These are phyloP conservation scores for Apteryx mantelli DNA, from an alignment of 2,113 vertebrate species.

Conservation along the genomic window DNA sequence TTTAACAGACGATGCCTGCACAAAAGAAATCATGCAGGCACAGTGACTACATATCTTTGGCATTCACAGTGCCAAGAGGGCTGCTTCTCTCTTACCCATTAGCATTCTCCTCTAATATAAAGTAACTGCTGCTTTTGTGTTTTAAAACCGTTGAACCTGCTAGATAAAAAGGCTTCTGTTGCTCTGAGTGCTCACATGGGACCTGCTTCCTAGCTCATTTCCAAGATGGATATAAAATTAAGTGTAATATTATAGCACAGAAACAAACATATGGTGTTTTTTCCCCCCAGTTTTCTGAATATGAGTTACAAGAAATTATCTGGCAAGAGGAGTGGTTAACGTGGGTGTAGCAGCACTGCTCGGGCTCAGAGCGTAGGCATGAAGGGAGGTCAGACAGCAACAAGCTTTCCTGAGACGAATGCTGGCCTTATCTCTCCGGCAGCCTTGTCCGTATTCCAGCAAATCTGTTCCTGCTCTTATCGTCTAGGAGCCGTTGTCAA, in stretches of 20 bases:
- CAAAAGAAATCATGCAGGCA: background rate
- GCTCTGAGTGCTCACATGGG: rapidly evolving
- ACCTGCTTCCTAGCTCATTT: background rate
- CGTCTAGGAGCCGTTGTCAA: background rate
- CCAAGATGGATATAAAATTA: background rate
- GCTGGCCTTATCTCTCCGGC: background rate
- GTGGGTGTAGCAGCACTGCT: background rate
- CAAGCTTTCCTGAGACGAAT: background rate
- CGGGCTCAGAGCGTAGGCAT: rapidly evolving
- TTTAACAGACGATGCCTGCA: background rate
- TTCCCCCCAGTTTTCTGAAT: background rate
- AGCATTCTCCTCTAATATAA: rapidly evolving
- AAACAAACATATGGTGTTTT: rapidly evolving
- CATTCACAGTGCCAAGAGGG: background rate
- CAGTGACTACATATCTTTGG: background rate
- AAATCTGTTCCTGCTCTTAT: background rate
- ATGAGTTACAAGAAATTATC: background rate
- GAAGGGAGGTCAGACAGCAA: background rate
- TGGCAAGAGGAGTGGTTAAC: background rate
- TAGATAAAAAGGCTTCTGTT: rapidly evolving
- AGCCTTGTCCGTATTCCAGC: background rate
- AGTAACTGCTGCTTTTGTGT: background rate
- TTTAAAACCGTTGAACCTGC: background rate
- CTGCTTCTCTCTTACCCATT: rapidly evolving
- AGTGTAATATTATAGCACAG: background rate